These are phyloP conservation scores for Chlorodrepanis virens DNA, from an alignment of 2,113 vertebrate genomes.

Conservation along the genomic window DNA sequence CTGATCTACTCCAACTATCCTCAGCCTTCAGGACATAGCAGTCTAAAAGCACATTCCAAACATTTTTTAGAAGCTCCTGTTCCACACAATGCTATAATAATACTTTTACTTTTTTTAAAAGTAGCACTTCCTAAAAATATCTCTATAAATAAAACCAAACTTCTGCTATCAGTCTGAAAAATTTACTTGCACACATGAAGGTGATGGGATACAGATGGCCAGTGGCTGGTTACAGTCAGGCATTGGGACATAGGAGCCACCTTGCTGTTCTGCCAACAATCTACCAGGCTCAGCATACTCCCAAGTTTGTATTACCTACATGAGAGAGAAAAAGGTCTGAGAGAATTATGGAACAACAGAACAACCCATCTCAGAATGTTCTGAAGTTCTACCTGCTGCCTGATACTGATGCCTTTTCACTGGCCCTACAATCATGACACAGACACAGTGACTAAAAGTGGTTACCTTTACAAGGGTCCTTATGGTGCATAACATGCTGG, in stretches of 20 bases:
- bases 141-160: not conserved
- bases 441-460: not conserved
- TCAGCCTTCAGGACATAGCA: not conserved
- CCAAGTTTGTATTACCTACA: not conserved
- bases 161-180: not conserved
- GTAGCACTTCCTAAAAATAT: not conserved
- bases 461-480: not conserved
- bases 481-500: no score
- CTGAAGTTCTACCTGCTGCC: not conserved
- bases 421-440: fast-evolving
- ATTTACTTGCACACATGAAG: not conserved
- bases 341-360: not conserved
- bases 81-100: not conserved
- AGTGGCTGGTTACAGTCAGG: not conserved
- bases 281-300: not conserved
- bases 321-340: not conserved
- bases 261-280: not conserved
- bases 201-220: not conserved
- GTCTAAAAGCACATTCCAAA: not conserved
- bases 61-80: not conserved
- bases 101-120: not conserved
- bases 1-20: not conserved
- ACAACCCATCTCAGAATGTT: not conserved
- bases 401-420: not conserved
- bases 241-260: not conserved